A percentile compares a stretch with the other conserved stretches of the same genome.
phyloP scores from a whole-genome alignment of 1,140 invertebrate genomes.

The Condylostylus longicornis region DNA sequence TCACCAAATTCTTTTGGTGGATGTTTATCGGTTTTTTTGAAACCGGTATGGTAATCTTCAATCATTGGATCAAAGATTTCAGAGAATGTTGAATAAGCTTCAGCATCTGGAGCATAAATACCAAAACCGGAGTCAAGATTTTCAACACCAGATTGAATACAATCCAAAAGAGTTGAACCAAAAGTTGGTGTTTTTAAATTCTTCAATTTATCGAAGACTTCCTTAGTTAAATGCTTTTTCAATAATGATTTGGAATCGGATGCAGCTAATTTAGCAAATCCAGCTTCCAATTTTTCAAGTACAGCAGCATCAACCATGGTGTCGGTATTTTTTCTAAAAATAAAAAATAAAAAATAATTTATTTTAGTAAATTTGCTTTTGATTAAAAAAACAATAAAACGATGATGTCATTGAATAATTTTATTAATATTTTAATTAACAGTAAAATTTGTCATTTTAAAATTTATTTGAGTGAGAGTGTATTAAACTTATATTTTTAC shows the following conservation, averaged over 20 bases:
- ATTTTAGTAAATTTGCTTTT: constrained; percentile 3
- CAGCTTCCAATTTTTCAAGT: constrained; percentile 77
- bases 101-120: constrained; percentile 90
- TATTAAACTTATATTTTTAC: too few relatives aligned
- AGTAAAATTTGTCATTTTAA: too few relatives aligned
- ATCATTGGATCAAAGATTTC: constrained; percentile 92
- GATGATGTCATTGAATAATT: too few relatives aligned
- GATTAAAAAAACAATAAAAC: too few relatives aligned
- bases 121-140: constrained; percentile 83
- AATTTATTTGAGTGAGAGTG: too few relatives aligned
- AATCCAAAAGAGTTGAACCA: constrained; percentile 76
- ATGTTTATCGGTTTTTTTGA: constrained; percentile 85
- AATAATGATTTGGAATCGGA: constrained; percentile 87
- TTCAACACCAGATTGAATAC: constrained; percentile 82
- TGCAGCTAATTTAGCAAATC: constrained; percentile 69
- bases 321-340: constrained; percentile 48
- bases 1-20: constrained; percentile 88
- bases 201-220: constrained; percentile 80
- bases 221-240: constrained; percentile 85
- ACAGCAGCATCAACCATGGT: constrained; percentile 76
- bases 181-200: constrained; percentile 74
- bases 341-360: constrained; percentile 6
- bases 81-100: constrained; percentile 78
- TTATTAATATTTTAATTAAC: too few relatives aligned
- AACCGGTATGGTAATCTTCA: constrained; percentile 88